Evolutionary conservation across 2,888 invertebrate species (phyloP).

Genomic region (Lamproptera curius): DNA sequence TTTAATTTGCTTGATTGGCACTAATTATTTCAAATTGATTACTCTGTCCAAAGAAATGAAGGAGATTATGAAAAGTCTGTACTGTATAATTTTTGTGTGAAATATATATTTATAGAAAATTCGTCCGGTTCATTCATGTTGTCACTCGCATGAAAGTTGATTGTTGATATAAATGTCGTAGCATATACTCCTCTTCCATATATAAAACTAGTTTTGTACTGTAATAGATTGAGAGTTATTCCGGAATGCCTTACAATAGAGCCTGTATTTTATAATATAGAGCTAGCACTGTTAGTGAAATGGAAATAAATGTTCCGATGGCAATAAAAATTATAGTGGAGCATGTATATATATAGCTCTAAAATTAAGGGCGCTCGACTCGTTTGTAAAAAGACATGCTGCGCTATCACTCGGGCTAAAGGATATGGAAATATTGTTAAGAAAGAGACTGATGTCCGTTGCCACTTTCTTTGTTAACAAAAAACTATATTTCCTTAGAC

Average conservation of each 20-base stretch:
- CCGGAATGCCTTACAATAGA: constrained; percentile 41
- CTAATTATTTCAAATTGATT: too few species aligned
- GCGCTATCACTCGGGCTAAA: too few species aligned
- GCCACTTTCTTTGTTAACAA: too few species aligned
- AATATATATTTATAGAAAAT: too few species aligned
- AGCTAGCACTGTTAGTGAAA: not conserved
- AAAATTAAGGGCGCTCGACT: constrained; percentile 62
- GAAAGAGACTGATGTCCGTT: too few species aligned
- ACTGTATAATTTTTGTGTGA: too few species aligned
- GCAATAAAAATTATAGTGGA: constrained; percentile 39
- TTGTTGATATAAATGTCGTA: not conserved
- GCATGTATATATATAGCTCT: constrained; percentile 51
- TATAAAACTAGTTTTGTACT: constrained; percentile 22
- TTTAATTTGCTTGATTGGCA: too few species aligned
- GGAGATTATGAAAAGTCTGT: too few species aligned
- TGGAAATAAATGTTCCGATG: constrained; percentile 37
- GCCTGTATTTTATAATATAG: constrained; percentile 28
- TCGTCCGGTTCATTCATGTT: too few species aligned
- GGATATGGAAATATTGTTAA: too few species aligned
- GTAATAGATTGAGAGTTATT: constrained; percentile 51
- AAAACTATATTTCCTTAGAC: too few species aligned
- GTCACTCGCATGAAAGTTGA: not conserved
- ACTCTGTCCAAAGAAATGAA: too few species aligned
- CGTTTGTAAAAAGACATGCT: constrained; percentile 44
- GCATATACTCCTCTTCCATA: not conserved